Conservation (phyloP, 2,797 vertebrate species). For the Chrysocyon brachyurus region DNA sequence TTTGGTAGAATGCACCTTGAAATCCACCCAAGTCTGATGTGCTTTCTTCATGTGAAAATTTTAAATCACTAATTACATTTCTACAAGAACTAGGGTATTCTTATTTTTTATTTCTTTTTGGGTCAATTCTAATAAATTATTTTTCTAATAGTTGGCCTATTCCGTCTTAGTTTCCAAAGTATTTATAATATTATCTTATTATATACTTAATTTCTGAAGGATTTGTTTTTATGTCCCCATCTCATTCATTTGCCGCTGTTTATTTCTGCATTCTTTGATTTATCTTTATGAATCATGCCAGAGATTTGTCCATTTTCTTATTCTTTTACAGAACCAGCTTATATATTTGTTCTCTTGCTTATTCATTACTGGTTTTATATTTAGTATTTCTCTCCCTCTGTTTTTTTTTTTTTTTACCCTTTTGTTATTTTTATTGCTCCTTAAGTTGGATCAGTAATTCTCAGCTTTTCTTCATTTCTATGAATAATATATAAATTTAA, state of each 20-base stretch:
- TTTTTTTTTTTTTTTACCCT: neutral
- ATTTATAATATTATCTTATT: neutral
- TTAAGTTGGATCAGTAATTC: neutral
- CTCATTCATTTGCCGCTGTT: neutral
- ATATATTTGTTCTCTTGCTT: neutral
- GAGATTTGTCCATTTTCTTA: neutral
- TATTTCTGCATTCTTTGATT: neutral
- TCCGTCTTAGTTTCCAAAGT: conserved; percentile 26
- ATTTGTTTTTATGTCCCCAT: neutral
- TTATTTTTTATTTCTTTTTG: neutral
- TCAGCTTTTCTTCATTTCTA: neutral
- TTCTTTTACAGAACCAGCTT: neutral
- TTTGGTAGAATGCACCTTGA: neutral
- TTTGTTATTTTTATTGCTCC: neutral
- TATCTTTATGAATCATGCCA: neutral
- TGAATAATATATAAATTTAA: neutral
- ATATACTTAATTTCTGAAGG: neutral
- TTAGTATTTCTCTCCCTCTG: neutral
- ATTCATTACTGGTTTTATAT: neutral
- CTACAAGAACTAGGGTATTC: neutral
- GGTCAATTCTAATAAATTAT: conserved; percentile 22
- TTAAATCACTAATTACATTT: neutral
- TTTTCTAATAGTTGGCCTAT: conserved; percentile 33
- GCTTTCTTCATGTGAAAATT: conserved; percentile 1
- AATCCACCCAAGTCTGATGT: neutral